Conservation (phyloP, 37 sponge, comb jelly and placozoan genomes). For the Chondrilla cf. caribensis region DNA sequence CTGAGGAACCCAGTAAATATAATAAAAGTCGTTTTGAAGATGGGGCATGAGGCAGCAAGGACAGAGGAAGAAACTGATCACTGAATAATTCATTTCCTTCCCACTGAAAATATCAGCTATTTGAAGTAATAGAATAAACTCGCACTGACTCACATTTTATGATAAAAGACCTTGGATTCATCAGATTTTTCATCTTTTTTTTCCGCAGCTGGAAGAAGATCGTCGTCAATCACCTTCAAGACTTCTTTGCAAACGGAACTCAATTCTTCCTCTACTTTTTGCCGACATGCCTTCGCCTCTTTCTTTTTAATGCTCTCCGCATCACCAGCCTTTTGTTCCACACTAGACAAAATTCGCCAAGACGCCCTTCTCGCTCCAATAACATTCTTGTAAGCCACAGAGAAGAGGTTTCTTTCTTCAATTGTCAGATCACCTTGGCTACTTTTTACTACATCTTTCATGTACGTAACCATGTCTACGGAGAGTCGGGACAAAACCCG, state of each 20-base stretch:
- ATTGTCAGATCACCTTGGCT: neutral
- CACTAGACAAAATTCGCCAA: slow-evolving; percentile 73
- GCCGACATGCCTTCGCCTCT: slow-evolving; percentile 29
- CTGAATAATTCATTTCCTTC: too few relatives aligned
- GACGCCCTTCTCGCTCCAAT: slow-evolving; percentile 74
- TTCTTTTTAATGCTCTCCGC: neutral
- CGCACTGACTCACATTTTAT: slow-evolving; percentile 47
- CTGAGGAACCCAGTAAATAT: too few relatives aligned
- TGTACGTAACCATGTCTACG: slow-evolving; percentile 50
- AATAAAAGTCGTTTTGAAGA: too few relatives aligned
- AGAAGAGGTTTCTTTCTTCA: slow-evolving; percentile 75
- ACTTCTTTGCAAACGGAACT: slow-evolving; percentile 65
- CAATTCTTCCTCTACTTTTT: slow-evolving; percentile 77
- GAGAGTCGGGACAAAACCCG: too few relatives aligned
- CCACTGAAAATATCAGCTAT: too few relatives aligned
- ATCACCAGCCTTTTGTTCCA: slow-evolving; percentile 51
- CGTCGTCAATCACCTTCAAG: slow-evolving; percentile 26
- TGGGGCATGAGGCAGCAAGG: too few relatives aligned
- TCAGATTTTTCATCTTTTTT: neutral
- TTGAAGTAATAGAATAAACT: too few relatives aligned
- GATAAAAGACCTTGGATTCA: slow-evolving; percentile 61
- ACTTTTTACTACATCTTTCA: neutral
- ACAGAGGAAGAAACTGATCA: too few relatives aligned
- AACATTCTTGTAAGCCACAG: slow-evolving; percentile 88
- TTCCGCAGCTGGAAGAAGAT: slow-evolving; percentile 20